Evolutionary conservation across 2,888 invertebrate genomes (phyloP).

Genomic region (Microplitis manilae): DNA sequence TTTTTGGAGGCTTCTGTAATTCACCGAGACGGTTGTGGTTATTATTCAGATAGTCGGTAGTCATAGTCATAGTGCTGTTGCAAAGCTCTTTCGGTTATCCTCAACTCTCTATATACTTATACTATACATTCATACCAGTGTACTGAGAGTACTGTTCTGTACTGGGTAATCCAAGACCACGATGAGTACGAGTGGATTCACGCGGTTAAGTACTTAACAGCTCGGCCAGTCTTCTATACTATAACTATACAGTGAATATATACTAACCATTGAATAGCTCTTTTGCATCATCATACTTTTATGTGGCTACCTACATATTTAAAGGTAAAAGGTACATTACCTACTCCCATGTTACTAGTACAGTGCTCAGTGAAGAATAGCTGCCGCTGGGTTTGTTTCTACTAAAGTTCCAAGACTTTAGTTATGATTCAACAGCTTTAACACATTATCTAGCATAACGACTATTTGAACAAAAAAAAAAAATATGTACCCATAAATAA

Average conservation of each 20-base stretch:
- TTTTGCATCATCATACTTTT: neutral
- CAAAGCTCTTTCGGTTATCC: constrained; percentile 19
- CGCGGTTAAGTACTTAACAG: constrained; percentile 9
- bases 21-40: constrained; percentile 32
- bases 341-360: too few species aligned
- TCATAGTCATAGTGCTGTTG: neutral
- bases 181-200: neutral
- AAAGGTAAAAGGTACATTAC: too few species aligned
- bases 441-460: neutral
- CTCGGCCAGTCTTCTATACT: neutral
- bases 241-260: neutral
- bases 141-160: too few species aligned
- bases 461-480: neutral
- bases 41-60: constrained; percentile 2
- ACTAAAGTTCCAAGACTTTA: neutral
- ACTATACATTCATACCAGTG: too few species aligned
- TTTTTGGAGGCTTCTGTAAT: constrained; percentile 30
- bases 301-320: too few species aligned
- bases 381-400: neutral
- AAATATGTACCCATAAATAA: neutral
- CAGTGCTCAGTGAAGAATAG: neutral
- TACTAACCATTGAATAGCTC: neutral
- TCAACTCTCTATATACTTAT: neutral
- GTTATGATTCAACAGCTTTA: neutral
- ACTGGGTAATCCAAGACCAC: neutral